These are phyloP conservation scores for Rhabdomys pumilio DNA, from an alignment of 2,797 vertebrate genomes.

Conservation along the genomic window DNA sequence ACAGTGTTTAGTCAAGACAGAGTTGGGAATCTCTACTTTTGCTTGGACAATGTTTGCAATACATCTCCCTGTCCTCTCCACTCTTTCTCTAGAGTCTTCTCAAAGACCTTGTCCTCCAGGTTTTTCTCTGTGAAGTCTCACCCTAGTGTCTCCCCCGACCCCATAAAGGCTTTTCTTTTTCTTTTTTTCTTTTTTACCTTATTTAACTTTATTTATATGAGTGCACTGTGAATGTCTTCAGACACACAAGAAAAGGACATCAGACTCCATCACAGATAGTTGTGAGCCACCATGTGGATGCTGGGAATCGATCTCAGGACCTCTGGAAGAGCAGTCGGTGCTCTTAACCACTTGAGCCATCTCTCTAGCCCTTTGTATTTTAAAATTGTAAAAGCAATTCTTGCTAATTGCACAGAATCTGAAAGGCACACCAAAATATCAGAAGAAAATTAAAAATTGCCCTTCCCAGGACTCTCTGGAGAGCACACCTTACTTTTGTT, in stretches of 20 bases:
- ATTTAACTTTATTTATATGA: too few species aligned
- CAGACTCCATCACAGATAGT: neutral
- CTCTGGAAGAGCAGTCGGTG: neutral
- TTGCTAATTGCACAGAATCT: rapidly evolving
- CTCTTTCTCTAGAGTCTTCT: neutral
- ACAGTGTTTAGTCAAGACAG: neutral
- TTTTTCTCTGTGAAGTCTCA: neutral
- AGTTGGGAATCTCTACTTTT: neutral
- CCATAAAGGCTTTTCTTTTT: neutral
- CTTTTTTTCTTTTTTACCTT: too few species aligned
- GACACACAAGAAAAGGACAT: neutral
- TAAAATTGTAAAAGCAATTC: neutral
- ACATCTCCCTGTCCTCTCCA: neutral
- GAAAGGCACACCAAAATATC: rapidly evolving
- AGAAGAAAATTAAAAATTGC: neutral
- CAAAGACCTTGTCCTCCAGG: neutral
- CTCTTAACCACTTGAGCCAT: neutral
- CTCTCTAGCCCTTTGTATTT: neutral
- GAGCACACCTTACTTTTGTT: neutral
- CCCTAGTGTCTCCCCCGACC: neutral
- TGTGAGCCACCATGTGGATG: neutral
- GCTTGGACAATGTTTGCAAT: neutral
- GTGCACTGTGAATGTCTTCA: neutral
- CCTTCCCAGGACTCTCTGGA: neutral
- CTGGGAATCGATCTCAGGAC: neutral